A percentile compares a stretch with the other conserved stretches of the same genome.
phyloP scores from a whole-genome alignment of 2,797 vertebrate genomes.

The Gephyroberyx darwinii region DNA sequence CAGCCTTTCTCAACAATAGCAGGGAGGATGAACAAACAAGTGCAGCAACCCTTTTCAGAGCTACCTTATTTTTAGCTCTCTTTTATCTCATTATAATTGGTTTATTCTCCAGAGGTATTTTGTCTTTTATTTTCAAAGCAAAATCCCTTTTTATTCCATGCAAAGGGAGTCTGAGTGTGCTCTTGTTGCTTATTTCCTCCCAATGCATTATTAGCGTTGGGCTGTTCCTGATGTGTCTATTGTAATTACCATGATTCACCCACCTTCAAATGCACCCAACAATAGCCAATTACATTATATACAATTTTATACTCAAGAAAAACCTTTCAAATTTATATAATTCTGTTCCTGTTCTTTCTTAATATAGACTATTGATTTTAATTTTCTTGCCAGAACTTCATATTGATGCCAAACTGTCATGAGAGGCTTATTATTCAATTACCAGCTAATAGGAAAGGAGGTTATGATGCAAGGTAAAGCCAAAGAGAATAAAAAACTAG shows the following conservation, averaged over 20 bases:
- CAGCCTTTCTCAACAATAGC: slow-evolving; percentile 27
- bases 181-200: slow-evolving; percentile 49
- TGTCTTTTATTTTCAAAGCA: slow-evolving; percentile 71
- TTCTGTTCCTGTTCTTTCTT: background rate
- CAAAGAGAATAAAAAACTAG: too few relatives aligned
- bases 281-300: slow-evolving; percentile 20
- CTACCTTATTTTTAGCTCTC: slow-evolving; percentile 65
- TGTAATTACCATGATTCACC: slow-evolving; percentile 52
- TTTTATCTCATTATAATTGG: slow-evolving; percentile 68
- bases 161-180: slow-evolving; percentile 54
- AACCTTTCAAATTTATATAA: too few relatives aligned
- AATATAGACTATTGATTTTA: background rate
- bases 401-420: background rate
- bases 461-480: background rate
- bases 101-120: slow-evolving; percentile 67
- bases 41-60: slow-evolving; percentile 43
- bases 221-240: slow-evolving; percentile 56
- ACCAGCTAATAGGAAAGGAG: background rate
- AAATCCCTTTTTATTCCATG: slow-evolving; percentile 49
- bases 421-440: background rate
- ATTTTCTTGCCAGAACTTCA: background rate
- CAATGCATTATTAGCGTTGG: slow-evolving; percentile 57
- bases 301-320: slow-evolving; percentile 28
- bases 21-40: slow-evolving; percentile 45
- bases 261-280: slow-evolving; percentile 38